phyloP scores from a whole-genome alignment of 2,113 vertebrate species.

The Agelaius phoeniceus region DNA sequence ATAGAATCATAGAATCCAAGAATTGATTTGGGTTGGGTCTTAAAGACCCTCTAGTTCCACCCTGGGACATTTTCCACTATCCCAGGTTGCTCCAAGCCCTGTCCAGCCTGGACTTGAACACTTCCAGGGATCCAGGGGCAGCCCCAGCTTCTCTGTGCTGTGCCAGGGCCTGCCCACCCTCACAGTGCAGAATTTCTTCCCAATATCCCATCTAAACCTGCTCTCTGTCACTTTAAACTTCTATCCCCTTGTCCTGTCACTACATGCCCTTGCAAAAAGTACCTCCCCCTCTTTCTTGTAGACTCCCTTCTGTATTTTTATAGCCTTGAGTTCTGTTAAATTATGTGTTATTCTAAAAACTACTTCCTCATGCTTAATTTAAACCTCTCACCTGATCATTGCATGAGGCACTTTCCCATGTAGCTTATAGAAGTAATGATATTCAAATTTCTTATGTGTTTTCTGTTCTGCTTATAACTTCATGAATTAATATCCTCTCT shows the following conservation, averaged over 20 bases:
- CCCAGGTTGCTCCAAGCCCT: rapidly evolving
- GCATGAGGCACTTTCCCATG: background rate
- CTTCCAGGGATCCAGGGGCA: background rate
- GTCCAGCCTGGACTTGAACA: rapidly evolving
- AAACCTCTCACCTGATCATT: background rate
- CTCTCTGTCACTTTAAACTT: background rate
- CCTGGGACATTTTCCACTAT: background rate
- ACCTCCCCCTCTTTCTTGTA: background rate
- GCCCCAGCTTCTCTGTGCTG: background rate
- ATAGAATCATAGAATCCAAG: background rate
- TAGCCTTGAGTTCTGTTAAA: background rate
- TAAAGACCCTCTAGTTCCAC: background rate
- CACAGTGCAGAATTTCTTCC: background rate
- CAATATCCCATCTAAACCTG: background rate
- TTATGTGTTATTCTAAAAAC: background rate
- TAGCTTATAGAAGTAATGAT: background rate
- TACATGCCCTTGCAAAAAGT: background rate
- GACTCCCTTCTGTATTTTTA: background rate
- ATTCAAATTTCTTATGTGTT: background rate
- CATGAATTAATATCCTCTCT: background rate
- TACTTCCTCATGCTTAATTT: background rate
- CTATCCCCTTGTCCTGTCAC: background rate
- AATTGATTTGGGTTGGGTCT: background rate
- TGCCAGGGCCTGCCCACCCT: background rate
- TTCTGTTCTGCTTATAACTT: background rate